Conservation (phyloP, 2,888 invertebrate genomes). For the Andrena haemorrhoa region DNA sequence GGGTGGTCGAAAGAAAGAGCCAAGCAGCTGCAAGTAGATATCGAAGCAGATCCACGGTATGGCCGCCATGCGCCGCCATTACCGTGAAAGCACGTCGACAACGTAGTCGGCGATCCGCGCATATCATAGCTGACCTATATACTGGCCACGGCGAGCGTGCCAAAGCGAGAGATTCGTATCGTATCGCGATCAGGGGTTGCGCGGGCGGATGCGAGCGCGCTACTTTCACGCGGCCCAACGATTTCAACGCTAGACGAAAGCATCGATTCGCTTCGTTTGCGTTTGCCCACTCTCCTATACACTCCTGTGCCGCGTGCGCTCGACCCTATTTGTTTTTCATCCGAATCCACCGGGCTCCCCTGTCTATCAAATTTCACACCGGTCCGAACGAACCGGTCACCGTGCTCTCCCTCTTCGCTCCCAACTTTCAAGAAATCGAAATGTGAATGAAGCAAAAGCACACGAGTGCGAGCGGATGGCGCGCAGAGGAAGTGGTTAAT, state of each 20-base stretch:
- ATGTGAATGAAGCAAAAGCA: too few relatives aligned
- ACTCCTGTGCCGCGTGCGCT: background rate
- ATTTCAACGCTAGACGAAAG: background rate
- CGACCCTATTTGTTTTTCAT: conserved; percentile 42
- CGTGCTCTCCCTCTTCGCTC: background rate
- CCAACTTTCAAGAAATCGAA: background rate
- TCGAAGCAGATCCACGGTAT: conserved; percentile 64
- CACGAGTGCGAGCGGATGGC: too few relatives aligned
- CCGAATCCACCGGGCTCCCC: background rate
- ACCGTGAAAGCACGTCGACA: conserved; percentile 60
- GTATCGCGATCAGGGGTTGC: conserved; percentile 62
- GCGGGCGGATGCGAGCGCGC: conserved; percentile 12
- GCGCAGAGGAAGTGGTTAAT: too few relatives aligned
- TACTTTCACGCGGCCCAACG: conserved; percentile 33
- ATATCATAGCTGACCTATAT: conserved; percentile 68
- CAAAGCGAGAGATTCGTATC: conserved; percentile 64
- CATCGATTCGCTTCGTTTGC: conserved; percentile 38
- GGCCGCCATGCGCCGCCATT: conserved; percentile 63
- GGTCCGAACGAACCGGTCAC: background rate
- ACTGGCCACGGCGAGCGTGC: conserved; percentile 45
- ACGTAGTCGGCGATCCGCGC: conserved; percentile 60
- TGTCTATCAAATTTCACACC: conserved; percentile 34
- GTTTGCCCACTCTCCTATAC: conserved; percentile 16
- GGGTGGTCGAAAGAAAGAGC: conserved; percentile 18
- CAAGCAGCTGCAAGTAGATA: conserved; percentile 24